Evolutionary conservation across 2,888 invertebrate species (phyloP).

Genomic region (Plagodis pulveraria): DNA sequence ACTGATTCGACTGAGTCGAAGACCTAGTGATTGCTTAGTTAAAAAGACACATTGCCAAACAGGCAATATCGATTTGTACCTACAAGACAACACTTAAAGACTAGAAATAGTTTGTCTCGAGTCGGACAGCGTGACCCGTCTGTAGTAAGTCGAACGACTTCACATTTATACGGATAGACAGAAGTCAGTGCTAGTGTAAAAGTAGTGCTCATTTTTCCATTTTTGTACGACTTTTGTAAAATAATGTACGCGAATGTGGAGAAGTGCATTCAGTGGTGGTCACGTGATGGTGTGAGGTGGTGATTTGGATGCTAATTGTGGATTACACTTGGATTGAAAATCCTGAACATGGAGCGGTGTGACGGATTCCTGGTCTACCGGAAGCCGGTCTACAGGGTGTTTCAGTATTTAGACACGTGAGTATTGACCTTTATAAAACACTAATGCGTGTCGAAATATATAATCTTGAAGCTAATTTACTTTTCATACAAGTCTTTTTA

Average conservation of each 20-base stretch:
- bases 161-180: conserved; percentile 67
- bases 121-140: not conserved
- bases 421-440: conserved; percentile 68
- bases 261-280: conserved; percentile 41
- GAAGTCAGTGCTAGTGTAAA: conserved; percentile 46
- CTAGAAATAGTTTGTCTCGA: not conserved
- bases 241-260: conserved; percentile 18
- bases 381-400: conserved; percentile 92
- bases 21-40: too few relatives aligned
- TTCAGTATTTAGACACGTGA: conserved; percentile 94
- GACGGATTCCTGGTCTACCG: conserved; percentile 92
- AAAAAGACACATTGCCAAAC: too few relatives aligned
- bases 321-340: conserved; percentile 39
- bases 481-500: too few relatives aligned
- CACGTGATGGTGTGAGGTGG: conserved; percentile 50
- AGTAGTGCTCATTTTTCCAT: conserved; percentile 37
- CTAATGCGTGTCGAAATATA: too few relatives aligned
- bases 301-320: conserved; percentile 28
- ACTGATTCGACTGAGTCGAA: too few relatives aligned
- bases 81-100: too few relatives aligned
- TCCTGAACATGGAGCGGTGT: conserved; percentile 88
- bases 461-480: too few relatives aligned
- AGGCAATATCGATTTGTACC: too few relatives aligned
- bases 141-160: conserved; percentile 56
- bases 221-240: conserved; percentile 31